Evolutionary conservation across 1,140 invertebrate genomes (phyloP).

Genomic region (silkworm (Bombyx mori)): DNA sequence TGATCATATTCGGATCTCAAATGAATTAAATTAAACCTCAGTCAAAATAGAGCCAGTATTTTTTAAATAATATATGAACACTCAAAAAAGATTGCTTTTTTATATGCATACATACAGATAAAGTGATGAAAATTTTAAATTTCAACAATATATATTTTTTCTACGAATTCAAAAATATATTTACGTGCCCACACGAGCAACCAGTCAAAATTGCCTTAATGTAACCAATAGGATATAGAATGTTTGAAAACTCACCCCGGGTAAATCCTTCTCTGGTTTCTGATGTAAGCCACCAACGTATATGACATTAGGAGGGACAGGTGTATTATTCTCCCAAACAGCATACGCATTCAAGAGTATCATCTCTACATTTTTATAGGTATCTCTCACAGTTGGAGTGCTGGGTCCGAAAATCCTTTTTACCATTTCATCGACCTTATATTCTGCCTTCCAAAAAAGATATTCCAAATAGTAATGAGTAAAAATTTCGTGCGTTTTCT

Average conservation of each 20-base stretch:
- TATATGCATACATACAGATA: no score
- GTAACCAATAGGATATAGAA: background rate
- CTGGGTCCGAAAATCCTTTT: conserved; percentile 52
- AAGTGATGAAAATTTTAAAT: no score
- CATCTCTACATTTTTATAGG: conserved; percentile 67
- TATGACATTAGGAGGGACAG: conserved; percentile 62
- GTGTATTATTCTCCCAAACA: conserved; percentile 51
- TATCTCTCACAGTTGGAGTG: conserved; percentile 43
- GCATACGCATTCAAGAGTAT: conserved; percentile 70
- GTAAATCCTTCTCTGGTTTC: conserved; percentile 39
- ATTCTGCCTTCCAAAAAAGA: conserved; percentile 17
- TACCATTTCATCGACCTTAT: conserved; percentile 31
- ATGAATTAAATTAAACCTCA: no score
- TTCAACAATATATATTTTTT: no score
- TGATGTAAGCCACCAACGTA: conserved; percentile 67
- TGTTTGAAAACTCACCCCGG: conserved; percentile 21
- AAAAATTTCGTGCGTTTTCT: conserved; percentile 31
- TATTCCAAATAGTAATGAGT: conserved; percentile 13
- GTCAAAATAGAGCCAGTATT: no score
- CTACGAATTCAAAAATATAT: no score
- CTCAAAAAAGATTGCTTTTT: no score
- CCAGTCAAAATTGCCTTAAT: no score
- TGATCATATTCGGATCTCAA: no score
- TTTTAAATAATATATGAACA: no score
- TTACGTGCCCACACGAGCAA: no score